These are phyloP conservation scores for Ceratosolen fusciceps DNA, from an alignment of 1,140 invertebrate species.

Conservation along the genomic window DNA sequence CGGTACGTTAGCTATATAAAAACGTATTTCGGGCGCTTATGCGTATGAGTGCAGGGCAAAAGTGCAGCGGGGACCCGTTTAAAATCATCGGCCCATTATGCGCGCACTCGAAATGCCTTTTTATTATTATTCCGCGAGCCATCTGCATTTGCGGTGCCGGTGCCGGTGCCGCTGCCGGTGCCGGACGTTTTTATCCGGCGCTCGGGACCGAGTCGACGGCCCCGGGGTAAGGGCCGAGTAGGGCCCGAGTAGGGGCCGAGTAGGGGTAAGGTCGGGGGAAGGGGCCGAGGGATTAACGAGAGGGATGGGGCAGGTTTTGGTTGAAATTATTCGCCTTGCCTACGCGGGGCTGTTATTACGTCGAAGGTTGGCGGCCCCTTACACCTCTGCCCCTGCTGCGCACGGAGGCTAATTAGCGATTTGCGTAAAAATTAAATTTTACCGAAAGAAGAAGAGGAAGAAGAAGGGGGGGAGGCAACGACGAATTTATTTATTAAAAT, in stretches of 20 bases:
- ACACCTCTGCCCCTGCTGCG: not conserved
- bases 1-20: conserved; percentile 2
- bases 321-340: conserved; percentile 15
- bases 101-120: conserved; percentile 1
- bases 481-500: too few relatives aligned
- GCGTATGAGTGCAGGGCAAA: conserved; percentile 24
- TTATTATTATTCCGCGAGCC: not conserved
- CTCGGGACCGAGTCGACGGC: not conserved
- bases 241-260: not conserved
- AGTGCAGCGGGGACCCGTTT: conserved; percentile 12
- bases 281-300: not conserved
- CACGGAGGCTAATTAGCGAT: not conserved
- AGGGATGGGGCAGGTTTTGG: not conserved
- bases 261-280: not conserved
- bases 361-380: too few relatives aligned
- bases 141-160: not conserved
- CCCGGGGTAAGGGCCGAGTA: not conserved
- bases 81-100: not conserved
- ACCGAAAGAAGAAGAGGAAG: not conserved
- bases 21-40: not conserved
- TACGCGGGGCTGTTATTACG: not conserved
- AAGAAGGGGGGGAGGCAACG: not conserved
- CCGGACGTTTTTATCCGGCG: not conserved
- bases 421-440: not conserved
- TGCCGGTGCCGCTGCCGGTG: not conserved